These are phyloP conservation scores for Phalacrocorax carbo DNA, from an alignment of 2,113 vertebrate genomes.

Conservation along the genomic window DNA sequence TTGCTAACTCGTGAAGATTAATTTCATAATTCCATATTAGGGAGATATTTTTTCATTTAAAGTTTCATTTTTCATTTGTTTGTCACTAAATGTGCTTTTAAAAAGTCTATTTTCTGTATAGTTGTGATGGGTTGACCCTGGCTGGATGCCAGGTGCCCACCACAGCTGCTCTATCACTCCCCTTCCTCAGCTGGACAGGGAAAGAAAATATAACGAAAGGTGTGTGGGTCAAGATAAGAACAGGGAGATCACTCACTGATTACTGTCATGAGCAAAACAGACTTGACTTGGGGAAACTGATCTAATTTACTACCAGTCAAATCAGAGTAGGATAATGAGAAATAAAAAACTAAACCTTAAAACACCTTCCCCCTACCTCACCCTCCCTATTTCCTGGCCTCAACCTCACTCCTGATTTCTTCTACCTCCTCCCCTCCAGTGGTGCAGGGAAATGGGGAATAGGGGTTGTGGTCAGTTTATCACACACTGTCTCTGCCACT, in stretches of 20 bases:
- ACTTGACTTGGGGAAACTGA: neutral
- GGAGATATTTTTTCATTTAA: neutral
- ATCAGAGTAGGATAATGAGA: neutral
- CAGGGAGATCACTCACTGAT: neutral
- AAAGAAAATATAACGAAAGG: neutral
- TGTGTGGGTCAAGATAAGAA: neutral
- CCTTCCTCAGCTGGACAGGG: neutral
- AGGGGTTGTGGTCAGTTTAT: neutral
- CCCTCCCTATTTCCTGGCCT: neutral
- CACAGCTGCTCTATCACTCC: neutral
- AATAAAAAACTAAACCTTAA: neutral
- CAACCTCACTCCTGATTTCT: neutral
- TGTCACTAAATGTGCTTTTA: neutral
- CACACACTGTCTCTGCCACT: fast-evolving
- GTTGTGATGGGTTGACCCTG: neutral
- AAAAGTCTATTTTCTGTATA: neutral
- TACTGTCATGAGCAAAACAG: neutral
- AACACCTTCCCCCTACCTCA: neutral
- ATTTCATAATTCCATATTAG: neutral
- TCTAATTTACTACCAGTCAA: neutral
- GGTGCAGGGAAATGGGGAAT: neutral
- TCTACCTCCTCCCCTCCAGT: neutral
- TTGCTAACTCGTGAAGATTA: neutral
- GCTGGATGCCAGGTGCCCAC: neutral
- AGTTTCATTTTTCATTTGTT: neutral